Conservation (phyloP, 1,140 invertebrate species). For the Ditylenchus dipsaci region DNA sequence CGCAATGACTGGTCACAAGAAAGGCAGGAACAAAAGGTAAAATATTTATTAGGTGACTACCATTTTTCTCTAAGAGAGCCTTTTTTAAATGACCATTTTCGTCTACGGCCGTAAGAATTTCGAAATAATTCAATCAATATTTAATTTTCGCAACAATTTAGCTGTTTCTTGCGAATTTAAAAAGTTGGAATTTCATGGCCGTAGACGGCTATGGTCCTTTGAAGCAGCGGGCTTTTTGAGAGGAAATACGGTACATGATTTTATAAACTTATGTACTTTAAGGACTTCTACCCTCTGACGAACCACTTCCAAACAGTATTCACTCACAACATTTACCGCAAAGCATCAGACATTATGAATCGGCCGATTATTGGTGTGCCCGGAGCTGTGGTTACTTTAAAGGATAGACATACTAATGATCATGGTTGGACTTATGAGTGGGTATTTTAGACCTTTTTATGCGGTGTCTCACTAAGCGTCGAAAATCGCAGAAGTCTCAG, state of each 20-base stretch:
- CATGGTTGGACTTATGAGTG: neutral
- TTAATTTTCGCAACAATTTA: too few species aligned
- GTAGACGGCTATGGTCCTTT: too few species aligned
- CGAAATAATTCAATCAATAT: too few species aligned
- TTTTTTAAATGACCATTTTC: too few species aligned
- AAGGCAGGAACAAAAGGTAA: neutral
- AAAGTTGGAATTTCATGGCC: too few species aligned
- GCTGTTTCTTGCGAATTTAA: too few species aligned
- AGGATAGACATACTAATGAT: neutral
- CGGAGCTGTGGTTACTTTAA: neutral
- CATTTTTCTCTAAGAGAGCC: too few species aligned
- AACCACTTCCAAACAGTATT: neutral
- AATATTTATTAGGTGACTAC: too few species aligned
- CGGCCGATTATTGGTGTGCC: neutral
- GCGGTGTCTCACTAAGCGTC: neutral
- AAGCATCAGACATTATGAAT: neutral
- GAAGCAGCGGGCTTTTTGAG: neutral
- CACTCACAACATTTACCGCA: neutral
- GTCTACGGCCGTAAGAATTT: too few species aligned
- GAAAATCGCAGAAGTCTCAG: too few species aligned
- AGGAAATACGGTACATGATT: neutral
- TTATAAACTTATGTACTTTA: too few species aligned
- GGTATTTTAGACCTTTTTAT: neutral
- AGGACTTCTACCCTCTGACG: neutral
- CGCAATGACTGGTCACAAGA: neutral